A percentile compares a stretch with the other conserved stretches of the same genome.
These are phyloP conservation scores for Prunella himalayana DNA, from an alignment of 2,113 vertebrate species.

Conservation along the genomic window DNA sequence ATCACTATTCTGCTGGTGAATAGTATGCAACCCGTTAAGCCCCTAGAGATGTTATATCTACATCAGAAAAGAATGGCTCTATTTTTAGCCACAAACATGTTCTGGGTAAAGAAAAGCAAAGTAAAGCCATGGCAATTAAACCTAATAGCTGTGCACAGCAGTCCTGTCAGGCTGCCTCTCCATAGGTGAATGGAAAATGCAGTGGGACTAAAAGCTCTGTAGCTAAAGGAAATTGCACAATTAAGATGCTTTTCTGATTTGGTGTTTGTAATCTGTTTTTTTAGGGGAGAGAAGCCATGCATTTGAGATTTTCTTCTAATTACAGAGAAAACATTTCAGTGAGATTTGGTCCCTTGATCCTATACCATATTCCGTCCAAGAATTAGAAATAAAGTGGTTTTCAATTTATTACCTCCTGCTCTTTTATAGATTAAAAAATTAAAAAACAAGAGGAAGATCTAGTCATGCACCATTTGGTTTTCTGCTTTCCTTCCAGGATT, in stretches of 20 bases:
- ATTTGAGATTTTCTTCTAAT: conserved; percentile 1
- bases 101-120: conserved; percentile 54
- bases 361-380: neutral
- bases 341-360: neutral
- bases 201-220: neutral
- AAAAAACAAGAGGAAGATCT: neutral
- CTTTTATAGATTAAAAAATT: neutral
- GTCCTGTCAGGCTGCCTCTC: conserved; percentile 4
- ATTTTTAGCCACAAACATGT: conserved; percentile 63
- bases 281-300: neutral
- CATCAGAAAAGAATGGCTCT: conserved; percentile 53
- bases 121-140: conserved; percentile 59
- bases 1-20: neutral
- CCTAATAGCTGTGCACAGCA: conserved; percentile 49
- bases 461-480: neutral
- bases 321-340: neutral
- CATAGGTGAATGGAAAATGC: conserved; percentile 16
- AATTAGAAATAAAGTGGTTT: neutral
- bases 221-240: neutral
- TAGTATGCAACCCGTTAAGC: neutral
- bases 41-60: conserved; percentile 43
- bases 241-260: neutral
- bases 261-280: neutral
- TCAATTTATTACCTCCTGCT: neutral
- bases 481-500: neutral